Evolutionary conservation across 2,888 invertebrate genomes (phyloP), one percentile per base, ranked within the genome.

Genomic region (Parnassius apollo): DNA sequence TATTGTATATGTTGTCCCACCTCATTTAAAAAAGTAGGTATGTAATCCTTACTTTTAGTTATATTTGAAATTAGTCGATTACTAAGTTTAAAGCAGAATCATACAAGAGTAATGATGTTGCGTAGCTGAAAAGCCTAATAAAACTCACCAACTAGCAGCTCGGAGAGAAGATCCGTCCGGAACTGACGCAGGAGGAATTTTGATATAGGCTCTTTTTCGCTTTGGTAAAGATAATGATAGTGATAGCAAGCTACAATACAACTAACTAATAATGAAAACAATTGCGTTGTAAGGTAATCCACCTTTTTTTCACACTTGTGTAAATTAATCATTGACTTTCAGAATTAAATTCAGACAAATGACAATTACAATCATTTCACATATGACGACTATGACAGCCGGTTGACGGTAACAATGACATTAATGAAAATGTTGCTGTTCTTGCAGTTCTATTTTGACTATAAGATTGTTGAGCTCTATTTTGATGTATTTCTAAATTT

Each of bases 151-250:
- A 80, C 82, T 78, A 85, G 83, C 76, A 82, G 86, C 78, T 76
- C 81, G 85, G 83, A 86, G 86, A 78, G 76, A 71, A 67, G 81
- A 76, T 71, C 78, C 82, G 72, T 81, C 80, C 73, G 79, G 80
- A 70, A 79, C 80, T 71, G 86, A 81, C 71, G 85, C 86, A 72
- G 87, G 86, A 80, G 86, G 87, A 88, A 88, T 88, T 82, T 86
- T 87, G 86, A 80, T 75, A 44, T 61, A 66, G 42, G 68, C 63
- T 58, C 52, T 65, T 57, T 59, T 64, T 64, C 66, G 52, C 57
- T 51, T 63, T 59, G 50, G 55, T 10, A 22, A 59, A 57, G 50
- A 57, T 57, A 53, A 63, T 61, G 56, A 46, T 61, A 61, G 42
- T 51, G 51, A 61, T 46, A 46, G 55, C 44, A 59, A 52, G 49